These are phyloP conservation scores for Callosobruchus maculatus DNA, from an alignment of 2,888 invertebrate genomes.

Conservation along the genomic window DNA sequence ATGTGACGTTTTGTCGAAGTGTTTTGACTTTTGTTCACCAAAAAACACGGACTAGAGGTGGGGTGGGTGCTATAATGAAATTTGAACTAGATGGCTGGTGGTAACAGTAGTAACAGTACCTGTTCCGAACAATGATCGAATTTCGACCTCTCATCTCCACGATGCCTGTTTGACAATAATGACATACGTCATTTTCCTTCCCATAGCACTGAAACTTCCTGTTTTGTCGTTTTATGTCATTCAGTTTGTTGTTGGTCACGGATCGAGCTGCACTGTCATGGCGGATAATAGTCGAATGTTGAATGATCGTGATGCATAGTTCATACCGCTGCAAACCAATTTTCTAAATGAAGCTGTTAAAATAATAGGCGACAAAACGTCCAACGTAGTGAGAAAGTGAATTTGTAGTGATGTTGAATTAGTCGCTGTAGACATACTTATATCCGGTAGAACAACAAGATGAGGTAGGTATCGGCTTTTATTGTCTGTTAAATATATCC, in stretches of 20 bases:
- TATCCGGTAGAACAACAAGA: conserved; percentile 34
- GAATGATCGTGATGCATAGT: background rate
- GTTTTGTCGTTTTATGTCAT: background rate
- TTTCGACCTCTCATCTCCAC: no score
- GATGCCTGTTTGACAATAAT: no score
- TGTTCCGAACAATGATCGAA: no score
- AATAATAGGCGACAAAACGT: conserved; percentile 17
- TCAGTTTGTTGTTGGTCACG: background rate
- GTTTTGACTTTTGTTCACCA: no score
- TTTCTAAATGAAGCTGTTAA: conserved; percentile 29
- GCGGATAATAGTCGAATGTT: background rate
- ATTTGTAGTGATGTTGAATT: conserved; percentile 29
- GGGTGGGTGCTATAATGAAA: no score
- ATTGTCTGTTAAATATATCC: conserved; percentile 6
- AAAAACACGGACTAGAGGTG: no score
- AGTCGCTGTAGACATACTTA: conserved; percentile 28
- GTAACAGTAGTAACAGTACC: no score
- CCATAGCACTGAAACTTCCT: no score
- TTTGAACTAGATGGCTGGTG: no score
- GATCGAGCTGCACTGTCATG: background rate
- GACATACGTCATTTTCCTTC: no score
- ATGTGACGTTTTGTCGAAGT: no score
- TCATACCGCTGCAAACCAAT: conserved; percentile 7
- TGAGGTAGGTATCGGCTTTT: conserved; percentile 35
- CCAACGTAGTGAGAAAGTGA: conserved; percentile 17